These are phyloP conservation scores for Anguilla japonica DNA, from an alignment of 2,113 vertebrate species.

Conservation along the genomic window DNA sequence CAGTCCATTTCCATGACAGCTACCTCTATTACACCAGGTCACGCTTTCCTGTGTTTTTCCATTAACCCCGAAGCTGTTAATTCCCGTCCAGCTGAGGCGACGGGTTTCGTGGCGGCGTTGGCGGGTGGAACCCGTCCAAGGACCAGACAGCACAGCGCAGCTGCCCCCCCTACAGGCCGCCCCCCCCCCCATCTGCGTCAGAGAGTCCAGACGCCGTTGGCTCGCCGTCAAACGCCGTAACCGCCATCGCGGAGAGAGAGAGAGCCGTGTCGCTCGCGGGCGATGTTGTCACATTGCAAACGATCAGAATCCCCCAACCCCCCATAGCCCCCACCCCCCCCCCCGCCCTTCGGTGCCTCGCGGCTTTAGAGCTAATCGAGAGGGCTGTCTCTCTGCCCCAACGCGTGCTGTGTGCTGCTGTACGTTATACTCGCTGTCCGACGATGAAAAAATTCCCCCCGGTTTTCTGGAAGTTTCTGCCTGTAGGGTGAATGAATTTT, in stretches of 20 bases:
- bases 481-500: not conserved
- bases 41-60: constrained; percentile 25
- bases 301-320: not conserved
- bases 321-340: no score
- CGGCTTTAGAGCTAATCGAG: not conserved
- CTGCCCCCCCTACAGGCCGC: not conserved
- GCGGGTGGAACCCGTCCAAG: not conserved
- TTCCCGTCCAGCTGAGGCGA: not conserved
- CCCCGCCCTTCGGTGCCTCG: not conserved
- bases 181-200: not conserved
- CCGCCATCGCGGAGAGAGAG: not conserved
- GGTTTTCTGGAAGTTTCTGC: not conserved
- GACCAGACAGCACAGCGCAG: constrained; percentile 1
- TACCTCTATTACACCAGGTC: constrained; percentile 24
- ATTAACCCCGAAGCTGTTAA: constrained; percentile 31
- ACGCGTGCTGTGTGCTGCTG: not conserved
- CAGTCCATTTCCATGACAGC: not conserved
- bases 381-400: not conserved
- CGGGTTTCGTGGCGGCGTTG: not conserved
- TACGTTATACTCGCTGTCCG: not conserved
- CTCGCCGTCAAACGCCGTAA: not conserved
- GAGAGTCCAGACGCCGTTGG: not conserved
- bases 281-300: not conserved
- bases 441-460: not conserved
- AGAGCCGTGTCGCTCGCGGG: not conserved